Evolutionary conservation across 2,888 invertebrate genomes (phyloP), one percentile per base, ranked within the genome.

Genomic region (Plebejus anna): DNA sequence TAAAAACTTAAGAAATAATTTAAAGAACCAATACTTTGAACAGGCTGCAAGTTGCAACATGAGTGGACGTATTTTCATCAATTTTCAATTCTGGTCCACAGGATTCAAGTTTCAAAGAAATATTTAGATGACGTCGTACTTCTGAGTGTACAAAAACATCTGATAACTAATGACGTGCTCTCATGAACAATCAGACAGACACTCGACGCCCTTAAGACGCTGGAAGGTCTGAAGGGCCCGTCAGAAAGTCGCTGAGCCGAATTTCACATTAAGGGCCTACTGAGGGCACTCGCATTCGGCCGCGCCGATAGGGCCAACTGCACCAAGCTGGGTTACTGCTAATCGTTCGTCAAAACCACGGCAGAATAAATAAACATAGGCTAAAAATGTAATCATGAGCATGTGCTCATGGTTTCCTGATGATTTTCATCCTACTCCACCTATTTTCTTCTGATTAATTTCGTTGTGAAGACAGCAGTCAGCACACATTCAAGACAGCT

Each of bases 161-260:
- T 22, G 28, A 22, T 22, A 7, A 59, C 59, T 59, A 59, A 61
- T 61, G 61, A 61, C 61, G 61, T 11, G 11, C 28, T 9, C 61
- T 61, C 4, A 28, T 28, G 28, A 61, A 61, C 61, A 61, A 61
- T 61, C 61, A 28, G 61, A 61, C 61, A 22, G 59, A 7, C 22
- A 61, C 28, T 61, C 11, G 3, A 61, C 28, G 11, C 28, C 28
- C 61, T 61, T 9, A 61, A 61, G 4, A 61, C 59, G 59, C 61
- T 61, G 61, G 28, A 61, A 61, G 61, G 61, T 28, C 61, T 61
- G 28, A 28, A 61, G 61, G 7, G 61, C 61, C 7, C 61, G 61
- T 61, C 61, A 28, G 28, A 61, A 61, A 61, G 9, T 61, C 61
- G 61, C 61, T 61, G 28, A 61, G 61, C 28, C 61, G 28, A 61